These are phyloP conservation scores for Drosophila antonietae DNA, from an alignment of 2,888 invertebrate species.

Conservation along the genomic window DNA sequence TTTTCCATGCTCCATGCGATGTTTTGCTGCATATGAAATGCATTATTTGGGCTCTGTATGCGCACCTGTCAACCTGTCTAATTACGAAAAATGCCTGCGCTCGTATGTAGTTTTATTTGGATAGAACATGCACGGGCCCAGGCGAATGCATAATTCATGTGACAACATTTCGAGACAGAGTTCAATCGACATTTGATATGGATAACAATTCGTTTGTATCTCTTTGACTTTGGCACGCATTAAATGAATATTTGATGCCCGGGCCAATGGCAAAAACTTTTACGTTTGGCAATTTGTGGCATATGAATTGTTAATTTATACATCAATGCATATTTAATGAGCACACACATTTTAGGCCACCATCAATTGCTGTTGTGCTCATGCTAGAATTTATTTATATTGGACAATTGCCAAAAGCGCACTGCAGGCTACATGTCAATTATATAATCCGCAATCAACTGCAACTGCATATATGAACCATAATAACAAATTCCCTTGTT, in stretches of 20 bases:
- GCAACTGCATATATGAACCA: not conserved
- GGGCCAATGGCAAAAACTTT: slow-evolving; percentile 30
- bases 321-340: slow-evolving; percentile 51
- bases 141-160: slow-evolving; percentile 55
- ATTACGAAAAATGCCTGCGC: slow-evolving; percentile 7
- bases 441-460: not conserved
- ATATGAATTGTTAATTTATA: slow-evolving; percentile 49
- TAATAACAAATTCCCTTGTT: not conserved
- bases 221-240: slow-evolving; percentile 59
- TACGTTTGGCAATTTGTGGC: slow-evolving; percentile 37
- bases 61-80: slow-evolving; percentile 13
- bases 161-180: slow-evolving; percentile 32
- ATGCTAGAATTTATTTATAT: slow-evolving; percentile 6
- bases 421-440: not conserved
- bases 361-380: not conserved
- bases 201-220: slow-evolving; percentile 26
- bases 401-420: not conserved
- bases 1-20: not conserved
- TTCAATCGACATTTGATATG: slow-evolving; percentile 38
- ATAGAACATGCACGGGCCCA: slow-evolving; percentile 22
- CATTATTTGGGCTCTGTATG: not conserved
- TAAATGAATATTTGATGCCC: slow-evolving; percentile 59
- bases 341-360: slow-evolving; percentile 20
- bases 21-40: not conserved
- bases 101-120: slow-evolving; percentile 2